phyloP scores from a whole-genome alignment of 2,888 invertebrate species.

The Nephrotoma appendiculata region DNA sequence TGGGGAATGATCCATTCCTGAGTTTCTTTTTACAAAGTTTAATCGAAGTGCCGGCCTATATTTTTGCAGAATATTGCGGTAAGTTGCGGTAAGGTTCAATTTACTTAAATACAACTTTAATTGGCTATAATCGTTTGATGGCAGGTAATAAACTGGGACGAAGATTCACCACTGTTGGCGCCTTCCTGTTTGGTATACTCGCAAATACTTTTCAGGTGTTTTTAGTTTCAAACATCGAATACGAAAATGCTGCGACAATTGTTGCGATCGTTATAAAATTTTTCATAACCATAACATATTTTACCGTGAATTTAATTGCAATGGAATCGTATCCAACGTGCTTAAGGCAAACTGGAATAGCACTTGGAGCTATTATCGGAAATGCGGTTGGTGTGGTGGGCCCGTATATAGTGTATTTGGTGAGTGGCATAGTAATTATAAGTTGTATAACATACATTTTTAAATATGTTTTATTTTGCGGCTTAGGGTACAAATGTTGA shows the following conservation, averaged over 20 bases:
- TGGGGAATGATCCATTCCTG: constrained; percentile 47
- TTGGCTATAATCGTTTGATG: not conserved
- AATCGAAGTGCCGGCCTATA: constrained; percentile 47
- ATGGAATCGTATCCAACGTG: constrained; percentile 54
- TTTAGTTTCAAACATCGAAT: constrained; percentile 20
- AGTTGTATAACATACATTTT: not conserved
- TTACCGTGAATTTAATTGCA: constrained; percentile 42
- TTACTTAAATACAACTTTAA: no score
- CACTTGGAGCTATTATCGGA: constrained; percentile 40
- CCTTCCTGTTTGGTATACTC: constrained; percentile 30
- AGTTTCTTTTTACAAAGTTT: constrained; percentile 47
- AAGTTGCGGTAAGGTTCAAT: constrained; percentile 15
- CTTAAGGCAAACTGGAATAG: constrained; percentile 47
- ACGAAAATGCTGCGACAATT: not conserved
- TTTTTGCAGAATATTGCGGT: constrained; percentile 20
- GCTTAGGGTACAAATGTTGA: constrained; percentile 31
- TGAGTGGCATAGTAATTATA: constrained; percentile 20
- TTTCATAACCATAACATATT: constrained; percentile 39
- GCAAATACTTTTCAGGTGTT: constrained; percentile 31
- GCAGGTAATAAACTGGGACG: constrained; percentile 38
- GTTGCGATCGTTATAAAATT: constrained; percentile 35
- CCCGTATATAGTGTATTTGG: constrained; percentile 44
- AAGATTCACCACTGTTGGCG: constrained; percentile 34
- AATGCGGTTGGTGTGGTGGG: constrained; percentile 40
- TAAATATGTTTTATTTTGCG: constrained; percentile 2